A percentile compares a stretch with the other conserved stretches of the same genome.
Conservation (phyloP, 1,140 invertebrate genomes). For the Drosophila subobscura region DNA sequence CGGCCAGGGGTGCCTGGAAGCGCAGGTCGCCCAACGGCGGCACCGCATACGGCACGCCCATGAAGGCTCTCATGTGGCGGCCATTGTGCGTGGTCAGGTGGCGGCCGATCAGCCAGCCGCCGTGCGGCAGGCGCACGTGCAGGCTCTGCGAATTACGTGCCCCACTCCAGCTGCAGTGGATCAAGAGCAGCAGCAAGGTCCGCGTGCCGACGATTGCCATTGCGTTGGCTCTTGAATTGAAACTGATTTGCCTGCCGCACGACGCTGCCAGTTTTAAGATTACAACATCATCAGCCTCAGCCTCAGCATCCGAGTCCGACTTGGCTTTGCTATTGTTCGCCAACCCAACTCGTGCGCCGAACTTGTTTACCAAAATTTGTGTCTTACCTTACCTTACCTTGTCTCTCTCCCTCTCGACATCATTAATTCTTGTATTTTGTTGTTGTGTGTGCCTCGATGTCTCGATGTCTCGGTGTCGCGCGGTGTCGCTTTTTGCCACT, state of each 20-base stretch:
- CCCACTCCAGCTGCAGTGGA: constrained; percentile 2
- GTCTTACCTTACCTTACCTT: constrained; percentile 18
- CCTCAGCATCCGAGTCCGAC: not conserved
- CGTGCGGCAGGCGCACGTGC: constrained; percentile 70
- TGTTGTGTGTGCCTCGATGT: too few species aligned
- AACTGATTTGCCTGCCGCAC: constrained; percentile 52
- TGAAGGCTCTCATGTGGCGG: constrained; percentile 84
- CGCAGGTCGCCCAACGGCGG: constrained; percentile 87
- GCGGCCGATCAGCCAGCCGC: constrained; percentile 84
- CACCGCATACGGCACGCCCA: constrained; percentile 84
- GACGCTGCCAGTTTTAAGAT: constrained; percentile 56
- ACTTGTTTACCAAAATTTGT: constrained; percentile 47
- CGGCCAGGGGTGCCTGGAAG: constrained; percentile 86
- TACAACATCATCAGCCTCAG: constrained; percentile 49
- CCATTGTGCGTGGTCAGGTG: constrained; percentile 84
- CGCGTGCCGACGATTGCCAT: constrained; percentile 46
- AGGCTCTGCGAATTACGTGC: constrained; percentile 65
- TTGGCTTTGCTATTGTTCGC: not conserved
- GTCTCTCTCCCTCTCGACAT: constrained; percentile 43
- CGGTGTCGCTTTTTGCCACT: constrained; percentile 14
- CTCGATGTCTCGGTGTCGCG: too few species aligned
- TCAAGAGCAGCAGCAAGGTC: constrained; percentile 9
- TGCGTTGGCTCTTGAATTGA: constrained; percentile 24
- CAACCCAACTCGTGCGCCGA: constrained; percentile 16
- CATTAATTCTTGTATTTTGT: constrained; percentile 38